These are phyloP conservation scores for Bursaphelenchus okinawaensis DNA, from an alignment of 2,888 invertebrate genomes.

Conservation along the genomic window DNA sequence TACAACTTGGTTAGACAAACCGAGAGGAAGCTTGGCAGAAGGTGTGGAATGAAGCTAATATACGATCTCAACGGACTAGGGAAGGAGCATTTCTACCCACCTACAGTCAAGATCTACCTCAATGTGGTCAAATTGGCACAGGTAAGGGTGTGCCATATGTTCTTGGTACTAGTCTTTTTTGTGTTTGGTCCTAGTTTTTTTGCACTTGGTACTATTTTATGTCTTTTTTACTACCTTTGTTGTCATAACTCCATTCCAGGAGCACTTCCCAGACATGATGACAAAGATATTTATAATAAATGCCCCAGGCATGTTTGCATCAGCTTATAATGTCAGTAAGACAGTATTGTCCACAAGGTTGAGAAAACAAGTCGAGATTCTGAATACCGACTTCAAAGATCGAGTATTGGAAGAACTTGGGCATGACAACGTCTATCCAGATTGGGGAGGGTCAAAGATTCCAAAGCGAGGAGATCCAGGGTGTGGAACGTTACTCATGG, in stretches of 20 bases:
- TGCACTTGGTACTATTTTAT: too few relatives aligned
- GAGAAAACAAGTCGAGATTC: slow-evolving; percentile 29
- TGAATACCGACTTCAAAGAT: slow-evolving; percentile 22
- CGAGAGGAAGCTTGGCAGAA: slow-evolving; percentile 27
- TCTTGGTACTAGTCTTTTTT: not conserved
- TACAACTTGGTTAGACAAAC: not conserved
- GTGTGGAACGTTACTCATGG: slow-evolving; percentile 41
- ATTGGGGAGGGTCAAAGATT: slow-evolving; percentile 30
- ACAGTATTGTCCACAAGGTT: slow-evolving; percentile 30
- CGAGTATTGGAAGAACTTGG: slow-evolving; percentile 28
- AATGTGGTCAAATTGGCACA: slow-evolving; percentile 40
- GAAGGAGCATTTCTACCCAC: slow-evolving; percentile 43
- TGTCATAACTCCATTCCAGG: too few relatives aligned
- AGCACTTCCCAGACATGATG: slow-evolving; percentile 30
- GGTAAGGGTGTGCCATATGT: slow-evolving; percentile 13
- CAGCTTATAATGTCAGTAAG: slow-evolving; percentile 31
- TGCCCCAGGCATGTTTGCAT: slow-evolving; percentile 29
- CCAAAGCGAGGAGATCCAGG: slow-evolving; percentile 17
- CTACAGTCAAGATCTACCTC: slow-evolving; percentile 43
- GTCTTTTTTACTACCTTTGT: too few relatives aligned
- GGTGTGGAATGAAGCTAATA: slow-evolving; percentile 45
- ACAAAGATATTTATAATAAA: slow-evolving; percentile 27
- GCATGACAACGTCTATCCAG: slow-evolving; percentile 28
- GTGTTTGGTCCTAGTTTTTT: too few relatives aligned
- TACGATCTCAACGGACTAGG: slow-evolving; percentile 51